Percentiles rank a stretch among this genome's conserved stretches.
Evolutionary conservation across 2,888 invertebrate genomes (phyloP).

Genomic region (Scaptomyza parva): DNA sequence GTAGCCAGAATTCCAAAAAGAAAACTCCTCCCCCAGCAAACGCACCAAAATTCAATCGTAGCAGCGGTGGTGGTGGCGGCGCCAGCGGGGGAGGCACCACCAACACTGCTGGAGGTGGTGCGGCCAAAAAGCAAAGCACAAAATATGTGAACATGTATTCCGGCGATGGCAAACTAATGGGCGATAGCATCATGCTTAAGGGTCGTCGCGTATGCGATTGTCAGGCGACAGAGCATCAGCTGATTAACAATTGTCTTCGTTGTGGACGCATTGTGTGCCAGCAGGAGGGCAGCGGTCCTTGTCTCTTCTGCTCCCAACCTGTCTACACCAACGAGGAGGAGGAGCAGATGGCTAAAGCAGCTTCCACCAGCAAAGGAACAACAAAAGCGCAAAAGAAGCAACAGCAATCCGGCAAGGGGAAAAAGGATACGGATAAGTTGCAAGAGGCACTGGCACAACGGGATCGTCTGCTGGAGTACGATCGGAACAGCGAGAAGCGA

Average conservation of each 20-base stretch:
- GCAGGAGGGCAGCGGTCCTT: constrained; percentile 98
- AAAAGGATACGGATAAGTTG: constrained; percentile 88
- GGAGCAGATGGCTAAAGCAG: constrained; percentile 85
- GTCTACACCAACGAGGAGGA: constrained; percentile 93
- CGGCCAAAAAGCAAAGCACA: constrained; percentile 87
- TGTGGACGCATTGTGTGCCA: constrained; percentile 98
- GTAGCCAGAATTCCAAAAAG: constrained; percentile 32
- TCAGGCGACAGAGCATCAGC: constrained; percentile 94
- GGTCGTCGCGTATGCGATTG: constrained; percentile 96
- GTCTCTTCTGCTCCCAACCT: constrained; percentile 94
- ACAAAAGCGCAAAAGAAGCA: constrained; percentile 22
- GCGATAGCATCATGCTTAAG: constrained; percentile 87
- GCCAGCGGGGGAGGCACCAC: background rate
- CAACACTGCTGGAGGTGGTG: constrained; percentile 63
- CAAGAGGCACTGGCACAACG: constrained; percentile 91
- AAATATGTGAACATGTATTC: constrained; percentile 91
- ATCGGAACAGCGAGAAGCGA: constrained; percentile 89
- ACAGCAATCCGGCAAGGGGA: constrained; percentile 24
- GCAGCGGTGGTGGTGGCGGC: constrained; percentile 64
- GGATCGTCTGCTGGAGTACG: constrained; percentile 93
- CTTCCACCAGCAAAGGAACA: constrained; percentile 85
- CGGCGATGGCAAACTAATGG: constrained; percentile 88
- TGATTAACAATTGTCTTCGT: constrained; percentile 96
- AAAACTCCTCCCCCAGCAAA: constrained; percentile 4
- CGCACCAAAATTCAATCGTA: background rate